Evolutionary conservation across 92 coral and sea anemone species (phyloP), one percentile per base, ranked within the genome.

Genomic region (Porites divaricata): DNA sequence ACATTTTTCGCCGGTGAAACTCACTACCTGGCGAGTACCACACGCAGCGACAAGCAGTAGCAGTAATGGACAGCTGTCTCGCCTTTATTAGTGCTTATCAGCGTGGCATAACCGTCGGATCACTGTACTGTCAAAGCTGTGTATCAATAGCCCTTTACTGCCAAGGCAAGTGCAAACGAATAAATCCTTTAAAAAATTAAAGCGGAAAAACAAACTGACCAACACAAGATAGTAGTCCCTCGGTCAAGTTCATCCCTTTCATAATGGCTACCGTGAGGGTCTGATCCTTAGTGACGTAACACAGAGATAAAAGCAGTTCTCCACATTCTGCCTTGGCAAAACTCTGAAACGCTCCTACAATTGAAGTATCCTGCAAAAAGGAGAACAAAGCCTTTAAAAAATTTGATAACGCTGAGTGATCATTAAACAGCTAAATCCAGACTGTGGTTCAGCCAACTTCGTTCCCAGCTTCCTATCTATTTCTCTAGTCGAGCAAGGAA

Each of bases 241-340:
- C 74, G 4, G 93, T 80, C 78, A 94, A 61, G 76, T 94, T 94
- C 63, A 93, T 80, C 23, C 89, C 92, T 77, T 94, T 94, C 98
- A 94, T 94, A 67, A 94, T 94, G 72, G 98, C 95, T 9, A 91
- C 95, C 63, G 88, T 87, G 65, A 94, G 93, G n/a, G 95, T 94
- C 72, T 94, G 95, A 48, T 89, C 95, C 70, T 85, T 91, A 3
- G 90, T 19, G 25, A 90, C 90, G 80, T 86, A 94, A 69, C 95
- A 89, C 57, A 94, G 77, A n/a, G 98, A 94, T 45, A 94, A 62
- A 53, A 94, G 80, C 61, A 91, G 58, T 63, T 94, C 95, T 1
- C 95, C 95, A 21, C 88, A 92, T 59, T 81, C 88, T 10, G 95
- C 82, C 25, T 89, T 80, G 1, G 91, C 80, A 70, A 92, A 80